Base-by-base conservation (phyloP, 2,888 invertebrate genomes). In the Dryomyza anilis region DNA sequence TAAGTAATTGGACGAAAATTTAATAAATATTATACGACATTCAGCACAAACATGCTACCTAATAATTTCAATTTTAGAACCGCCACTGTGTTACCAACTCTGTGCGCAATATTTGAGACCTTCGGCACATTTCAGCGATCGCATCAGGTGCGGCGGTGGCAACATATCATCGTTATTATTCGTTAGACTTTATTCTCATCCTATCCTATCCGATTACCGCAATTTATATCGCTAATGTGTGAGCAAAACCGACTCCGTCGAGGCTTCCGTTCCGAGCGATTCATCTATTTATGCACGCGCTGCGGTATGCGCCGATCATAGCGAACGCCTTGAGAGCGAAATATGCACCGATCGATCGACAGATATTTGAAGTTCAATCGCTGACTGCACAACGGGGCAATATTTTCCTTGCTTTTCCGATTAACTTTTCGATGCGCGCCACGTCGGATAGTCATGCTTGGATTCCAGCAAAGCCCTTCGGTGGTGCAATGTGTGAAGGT, bases 211-310 rank as follows among this genome's bases (percentile, higher is more conserved):
- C 16, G 36, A 23, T 56, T 36, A 23, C 29, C 3, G 36, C 74
- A 74, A 74, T 76, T 78, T 78, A 75, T 74, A 76, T 76, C 72
- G 78, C 71, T 76, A 76, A 76, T 76, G 78, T 78, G 78, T 76
- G 78, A 76, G 77, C 73, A 67, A 73, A 77, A 69, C 72, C 73
- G 72, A 75, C 76, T 70, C 67, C 60, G 62, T 64, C 55, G 57
- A 60, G 67, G 79, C 79, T 79, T 79, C 79, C 80, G 79, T 79
- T 80, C 81, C 81, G 77, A 75, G 75, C 79, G 79, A 79, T 79
- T 79, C 76, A 76, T 80, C 79, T 78, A 73, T 76, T 75, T 74
- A 74, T 53, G 62, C 48, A 45, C 52, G 59, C 52, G 53, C 46
- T 25, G 25, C 57, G 27, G 57, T 21, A 21, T 57, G 39, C 48